Conservation (phyloP, 2,797 vertebrate species). For the Synaphobranchus kaupii region DNA sequence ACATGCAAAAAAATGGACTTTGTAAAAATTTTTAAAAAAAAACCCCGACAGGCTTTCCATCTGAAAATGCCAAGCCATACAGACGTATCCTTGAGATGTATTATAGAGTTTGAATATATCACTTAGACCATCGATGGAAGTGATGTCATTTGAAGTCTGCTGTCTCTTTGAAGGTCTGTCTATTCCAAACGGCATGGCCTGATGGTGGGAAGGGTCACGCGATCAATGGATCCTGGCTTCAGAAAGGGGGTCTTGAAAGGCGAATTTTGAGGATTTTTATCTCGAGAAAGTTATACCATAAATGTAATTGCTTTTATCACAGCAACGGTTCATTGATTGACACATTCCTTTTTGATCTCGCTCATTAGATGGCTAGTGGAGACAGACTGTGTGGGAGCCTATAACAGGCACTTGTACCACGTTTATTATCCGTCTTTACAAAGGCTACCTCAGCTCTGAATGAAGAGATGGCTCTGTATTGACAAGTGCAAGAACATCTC, state of each 20-base stretch:
- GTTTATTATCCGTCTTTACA: slow-evolving; percentile 17
- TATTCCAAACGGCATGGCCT: not conserved
- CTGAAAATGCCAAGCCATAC: not conserved
- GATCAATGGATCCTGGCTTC: slow-evolving; percentile 4
- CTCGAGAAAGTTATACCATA: slow-evolving; percentile 31
- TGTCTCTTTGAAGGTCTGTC: not conserved
- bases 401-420: not conserved
- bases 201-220: not conserved
- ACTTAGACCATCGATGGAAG: not conserved
- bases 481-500: slow-evolving; percentile 2
- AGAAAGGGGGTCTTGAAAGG: slow-evolving; percentile 27
- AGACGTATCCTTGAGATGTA: not conserved
- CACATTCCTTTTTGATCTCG: slow-evolving; percentile 35
- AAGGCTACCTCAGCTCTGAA: not conserved
- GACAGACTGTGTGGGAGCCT: not conserved
- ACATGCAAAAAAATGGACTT: not conserved
- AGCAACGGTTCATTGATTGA: slow-evolving; percentile 39
- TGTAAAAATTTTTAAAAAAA: not conserved
- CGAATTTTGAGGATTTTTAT: slow-evolving; percentile 13
- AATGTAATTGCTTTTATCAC: slow-evolving; percentile 38
- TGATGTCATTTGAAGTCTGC: not conserved
- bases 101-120: not conserved
- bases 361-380: slow-evolving; percentile 21
- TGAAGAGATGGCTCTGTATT: not conserved
- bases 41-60: not conserved